These are phyloP conservation scores for Phrynocephalus vlangalii DNA, from an alignment of 2,797 vertebrate genomes.

Conservation along the genomic window DNA sequence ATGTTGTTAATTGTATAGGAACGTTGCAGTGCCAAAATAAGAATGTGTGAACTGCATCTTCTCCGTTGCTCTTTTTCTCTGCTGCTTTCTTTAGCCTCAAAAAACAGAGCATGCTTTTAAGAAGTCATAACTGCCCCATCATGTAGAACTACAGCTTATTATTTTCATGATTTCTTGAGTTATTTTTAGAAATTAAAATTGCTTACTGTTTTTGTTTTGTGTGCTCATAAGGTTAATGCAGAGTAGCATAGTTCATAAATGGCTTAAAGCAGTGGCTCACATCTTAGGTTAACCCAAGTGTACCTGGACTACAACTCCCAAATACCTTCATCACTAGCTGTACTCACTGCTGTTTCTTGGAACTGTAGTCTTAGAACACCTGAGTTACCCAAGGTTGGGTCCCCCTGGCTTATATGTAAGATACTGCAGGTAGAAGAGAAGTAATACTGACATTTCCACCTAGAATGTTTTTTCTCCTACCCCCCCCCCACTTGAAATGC, in stretches of 20 bases:
- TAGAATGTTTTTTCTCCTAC: neutral
- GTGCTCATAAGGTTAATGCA: neutral
- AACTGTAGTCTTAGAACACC: too few relatives aligned
- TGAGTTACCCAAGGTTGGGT: neutral
- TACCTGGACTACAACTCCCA: too few relatives aligned
- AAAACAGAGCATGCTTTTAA: neutral
- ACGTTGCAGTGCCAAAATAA: neutral
- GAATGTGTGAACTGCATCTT: neutral
- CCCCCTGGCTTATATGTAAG: neutral
- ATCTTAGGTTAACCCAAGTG: too few relatives aligned
- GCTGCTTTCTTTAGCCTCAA: neutral
- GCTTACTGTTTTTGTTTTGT: neutral
- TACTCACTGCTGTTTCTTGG: too few relatives aligned
- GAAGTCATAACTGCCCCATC: neutral
- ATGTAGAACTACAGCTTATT: neutral
- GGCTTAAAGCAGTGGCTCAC: neutral
- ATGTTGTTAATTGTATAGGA: neutral
- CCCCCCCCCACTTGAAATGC: too few relatives aligned
- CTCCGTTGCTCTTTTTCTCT: neutral
- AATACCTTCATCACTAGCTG: too few relatives aligned
- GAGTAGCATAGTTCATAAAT: neutral
- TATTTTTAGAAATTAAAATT: neutral
- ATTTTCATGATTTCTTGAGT: neutral
- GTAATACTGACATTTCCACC: neutral
- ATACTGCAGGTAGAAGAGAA: neutral